Percentiles rank a stretch among this genome's conserved stretches.
Evolutionary conservation across 2,797 vertebrate species (phyloP).

Genomic region (Acanthornis magna): DNA sequence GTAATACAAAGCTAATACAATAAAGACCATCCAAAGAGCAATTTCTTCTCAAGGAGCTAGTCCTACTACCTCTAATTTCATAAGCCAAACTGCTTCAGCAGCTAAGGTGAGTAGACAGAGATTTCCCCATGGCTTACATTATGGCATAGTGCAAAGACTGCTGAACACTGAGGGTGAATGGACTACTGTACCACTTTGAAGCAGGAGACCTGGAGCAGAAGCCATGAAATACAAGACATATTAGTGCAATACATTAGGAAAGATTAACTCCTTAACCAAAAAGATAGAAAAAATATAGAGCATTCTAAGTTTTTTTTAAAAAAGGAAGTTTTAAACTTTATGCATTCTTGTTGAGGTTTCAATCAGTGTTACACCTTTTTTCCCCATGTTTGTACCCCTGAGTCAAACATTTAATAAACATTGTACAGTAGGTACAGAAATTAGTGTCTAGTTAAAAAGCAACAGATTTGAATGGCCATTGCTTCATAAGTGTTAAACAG

Average conservation of each 20-base stretch:
- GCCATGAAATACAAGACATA: slow-evolving; percentile 34
- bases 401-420: slow-evolving; percentile 72
- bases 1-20: background rate
- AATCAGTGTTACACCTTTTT: slow-evolving; percentile 70
- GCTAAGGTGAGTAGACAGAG: background rate
- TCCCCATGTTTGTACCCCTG: slow-evolving; percentile 77
- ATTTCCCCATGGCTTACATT: slow-evolving; percentile 16
- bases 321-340: slow-evolving; percentile 11
- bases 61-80: background rate
- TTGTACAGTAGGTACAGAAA: slow-evolving; percentile 75
- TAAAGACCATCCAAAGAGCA: background rate
- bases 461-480: slow-evolving; percentile 29
- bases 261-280: slow-evolving; percentile 10
- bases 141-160: slow-evolving; percentile 2
- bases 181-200: slow-evolving; percentile 26
- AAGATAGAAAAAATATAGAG: background rate
- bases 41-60: background rate
- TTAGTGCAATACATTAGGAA: slow-evolving; percentile 54
- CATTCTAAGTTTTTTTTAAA: background rate
- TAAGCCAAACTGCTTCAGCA: background rate
- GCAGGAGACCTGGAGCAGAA: slow-evolving; percentile 2
- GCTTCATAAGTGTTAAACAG: slow-evolving; percentile 34
- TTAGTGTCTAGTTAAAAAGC: slow-evolving; percentile 48
- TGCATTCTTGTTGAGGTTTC: slow-evolving; percentile 57
- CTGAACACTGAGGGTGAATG: background rate